Conservation (phyloP, 2,113 vertebrate genomes). For the Empidonax alnorum region DNA sequence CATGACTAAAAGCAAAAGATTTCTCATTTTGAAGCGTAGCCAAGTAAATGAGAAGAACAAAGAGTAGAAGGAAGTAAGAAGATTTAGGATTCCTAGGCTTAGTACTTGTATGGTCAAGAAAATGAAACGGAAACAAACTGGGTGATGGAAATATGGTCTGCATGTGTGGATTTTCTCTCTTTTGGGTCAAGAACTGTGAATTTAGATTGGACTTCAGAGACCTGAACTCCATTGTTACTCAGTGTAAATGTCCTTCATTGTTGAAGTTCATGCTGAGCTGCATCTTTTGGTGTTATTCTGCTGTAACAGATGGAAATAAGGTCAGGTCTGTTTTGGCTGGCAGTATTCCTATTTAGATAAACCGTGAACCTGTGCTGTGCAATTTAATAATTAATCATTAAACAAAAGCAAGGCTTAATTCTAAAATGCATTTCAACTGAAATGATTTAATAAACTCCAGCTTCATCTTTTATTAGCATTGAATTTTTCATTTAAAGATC, state of each 20-base stretch:
- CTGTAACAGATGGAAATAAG: not conserved
- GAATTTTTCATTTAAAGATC: not conserved
- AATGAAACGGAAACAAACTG: not conserved
- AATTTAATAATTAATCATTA: constrained; percentile 3
- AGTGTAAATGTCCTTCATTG: not conserved
- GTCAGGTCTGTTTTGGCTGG: not conserved
- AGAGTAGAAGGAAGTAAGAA: not conserved
- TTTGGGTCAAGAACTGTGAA: not conserved
- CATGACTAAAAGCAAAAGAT: constrained; percentile 15
- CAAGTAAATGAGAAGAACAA: not conserved
- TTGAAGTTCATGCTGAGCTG: not conserved
- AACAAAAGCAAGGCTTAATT: not conserved
- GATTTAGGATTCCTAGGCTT: not conserved
- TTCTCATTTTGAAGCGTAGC: not conserved
- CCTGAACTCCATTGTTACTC: not conserved
- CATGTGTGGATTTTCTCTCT: not conserved
- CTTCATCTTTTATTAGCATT: not conserved
- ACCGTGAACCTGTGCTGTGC: not conserved
- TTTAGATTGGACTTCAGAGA: not conserved
- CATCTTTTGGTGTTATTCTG: not conserved
- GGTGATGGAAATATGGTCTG: not conserved
- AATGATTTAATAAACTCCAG: not conserved
- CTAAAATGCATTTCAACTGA: not conserved
- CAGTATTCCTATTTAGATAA: not conserved
- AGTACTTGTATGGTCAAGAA: not conserved